Conservation (phyloP, 1,140 invertebrate species). For the Gerris buenoi region DNA sequence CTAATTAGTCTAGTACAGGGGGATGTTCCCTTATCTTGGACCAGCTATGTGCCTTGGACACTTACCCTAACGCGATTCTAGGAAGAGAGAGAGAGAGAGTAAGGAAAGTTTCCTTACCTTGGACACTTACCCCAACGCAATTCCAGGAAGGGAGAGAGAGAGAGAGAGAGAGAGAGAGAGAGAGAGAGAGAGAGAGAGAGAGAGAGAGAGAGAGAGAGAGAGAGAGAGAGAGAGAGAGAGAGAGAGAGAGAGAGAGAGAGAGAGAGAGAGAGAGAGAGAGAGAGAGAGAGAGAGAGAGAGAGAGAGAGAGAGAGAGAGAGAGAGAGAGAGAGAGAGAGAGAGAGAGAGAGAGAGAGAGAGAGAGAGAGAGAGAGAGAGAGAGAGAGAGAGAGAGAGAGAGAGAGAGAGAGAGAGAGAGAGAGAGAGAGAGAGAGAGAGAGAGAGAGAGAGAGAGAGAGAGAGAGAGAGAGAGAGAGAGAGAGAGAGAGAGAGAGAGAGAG, state of each 20-base stretch:
- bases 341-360: background rate
- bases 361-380: conserved; percentile 9
- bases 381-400: conserved; percentile 10
- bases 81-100: background rate
- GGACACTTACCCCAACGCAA: background rate
- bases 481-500: conserved; percentile 15
- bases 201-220: no score
- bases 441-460: conserved; percentile 15
- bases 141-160: no score
- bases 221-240: no score
- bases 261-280: background rate
- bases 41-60: no score
- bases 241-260: no score
- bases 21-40: no score
- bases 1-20: no score
- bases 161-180: no score
- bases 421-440: conserved; percentile 15
- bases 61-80: no score
- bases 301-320: no score
- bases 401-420: conserved; percentile 11
- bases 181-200: no score
- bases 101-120: background rate
- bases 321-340: background rate
- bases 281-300: background rate
- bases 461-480: conserved; percentile 15